phyloP scores from a whole-genome alignment of 2,797 vertebrate species.

The Karalla daura region DNA sequence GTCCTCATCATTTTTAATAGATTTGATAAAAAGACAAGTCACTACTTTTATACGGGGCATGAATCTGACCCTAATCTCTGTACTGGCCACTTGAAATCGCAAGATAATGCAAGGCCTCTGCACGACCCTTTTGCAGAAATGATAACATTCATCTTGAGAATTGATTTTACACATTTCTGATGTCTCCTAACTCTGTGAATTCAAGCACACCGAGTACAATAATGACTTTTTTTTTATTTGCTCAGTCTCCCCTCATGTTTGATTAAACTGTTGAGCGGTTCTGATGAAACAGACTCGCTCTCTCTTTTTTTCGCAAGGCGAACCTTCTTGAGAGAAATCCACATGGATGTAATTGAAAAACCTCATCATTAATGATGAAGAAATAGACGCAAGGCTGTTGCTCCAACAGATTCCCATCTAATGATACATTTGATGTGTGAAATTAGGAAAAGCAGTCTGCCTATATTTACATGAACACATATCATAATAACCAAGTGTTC shows the following conservation, averaged over 20 bases:
- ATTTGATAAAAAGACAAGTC: not conserved
- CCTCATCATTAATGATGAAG: not conserved
- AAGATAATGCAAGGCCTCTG: not conserved
- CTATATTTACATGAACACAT: not conserved
- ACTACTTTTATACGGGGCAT: not conserved
- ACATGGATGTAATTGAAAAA: conserved; percentile 30
- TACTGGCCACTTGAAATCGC: not conserved
- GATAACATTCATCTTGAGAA: conserved; percentile 10
- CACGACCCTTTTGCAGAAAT: conserved; percentile 1
- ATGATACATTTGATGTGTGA: conserved; percentile 10
- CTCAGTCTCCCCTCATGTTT: conserved; percentile 15
- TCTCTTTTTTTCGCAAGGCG: not conserved
- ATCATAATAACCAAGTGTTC: not conserved
- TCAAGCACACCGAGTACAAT: conserved; percentile 3
- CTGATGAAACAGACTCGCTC: not conserved
- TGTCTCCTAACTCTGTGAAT: conserved; percentile 3
- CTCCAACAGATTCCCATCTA: not conserved
- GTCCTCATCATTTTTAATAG: not conserved
- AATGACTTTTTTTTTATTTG: conserved; percentile 17
- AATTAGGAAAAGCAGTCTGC: conserved; percentile 17
- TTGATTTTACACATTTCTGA: not conserved
- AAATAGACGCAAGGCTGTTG: conserved; percentile 11
- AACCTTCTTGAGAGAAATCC: conserved; percentile 5
- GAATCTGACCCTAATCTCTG: not conserved
- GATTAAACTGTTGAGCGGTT: conserved; percentile 30